Conservation (phyloP, 2,797 vertebrate species). For the Trachurus trachurus region DNA sequence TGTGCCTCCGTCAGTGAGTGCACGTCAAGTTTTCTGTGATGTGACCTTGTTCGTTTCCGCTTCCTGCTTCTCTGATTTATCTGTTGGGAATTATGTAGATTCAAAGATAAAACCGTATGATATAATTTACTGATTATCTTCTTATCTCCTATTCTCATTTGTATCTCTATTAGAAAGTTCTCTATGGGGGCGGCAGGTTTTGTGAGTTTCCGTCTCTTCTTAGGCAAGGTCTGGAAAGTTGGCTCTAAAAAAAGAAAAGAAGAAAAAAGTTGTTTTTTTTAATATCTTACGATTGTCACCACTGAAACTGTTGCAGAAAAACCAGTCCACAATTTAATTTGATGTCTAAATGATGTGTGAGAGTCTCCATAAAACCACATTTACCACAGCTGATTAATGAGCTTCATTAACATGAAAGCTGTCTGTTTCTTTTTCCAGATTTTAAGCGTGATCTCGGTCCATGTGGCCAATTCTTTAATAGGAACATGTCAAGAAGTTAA, state of each 20-base stretch:
- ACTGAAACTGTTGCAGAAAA: background rate
- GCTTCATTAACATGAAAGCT: too few relatives aligned
- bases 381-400: background rate
- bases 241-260: too few relatives aligned
- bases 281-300: background rate
- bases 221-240: too few relatives aligned
- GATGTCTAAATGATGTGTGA: background rate
- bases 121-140: background rate
- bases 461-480: too few relatives aligned
- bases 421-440: background rate
- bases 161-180: background rate
- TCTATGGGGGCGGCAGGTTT: too few relatives aligned
- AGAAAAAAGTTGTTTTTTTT: background rate
- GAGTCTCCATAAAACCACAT: background rate
- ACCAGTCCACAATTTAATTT: background rate
- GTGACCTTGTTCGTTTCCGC: background rate
- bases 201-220: too few relatives aligned
- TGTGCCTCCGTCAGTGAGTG: background rate
- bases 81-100: too few relatives aligned
- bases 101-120: background rate
- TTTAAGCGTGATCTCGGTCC: too few relatives aligned
- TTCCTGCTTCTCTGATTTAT: background rate
- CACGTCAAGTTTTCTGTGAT: background rate
- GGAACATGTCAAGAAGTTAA: too few relatives aligned
- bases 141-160: background rate